Evolutionary conservation across 2,888 invertebrate species (phyloP), one percentile per base, ranked within the genome.

Genomic region (Syritta pipiens): DNA sequence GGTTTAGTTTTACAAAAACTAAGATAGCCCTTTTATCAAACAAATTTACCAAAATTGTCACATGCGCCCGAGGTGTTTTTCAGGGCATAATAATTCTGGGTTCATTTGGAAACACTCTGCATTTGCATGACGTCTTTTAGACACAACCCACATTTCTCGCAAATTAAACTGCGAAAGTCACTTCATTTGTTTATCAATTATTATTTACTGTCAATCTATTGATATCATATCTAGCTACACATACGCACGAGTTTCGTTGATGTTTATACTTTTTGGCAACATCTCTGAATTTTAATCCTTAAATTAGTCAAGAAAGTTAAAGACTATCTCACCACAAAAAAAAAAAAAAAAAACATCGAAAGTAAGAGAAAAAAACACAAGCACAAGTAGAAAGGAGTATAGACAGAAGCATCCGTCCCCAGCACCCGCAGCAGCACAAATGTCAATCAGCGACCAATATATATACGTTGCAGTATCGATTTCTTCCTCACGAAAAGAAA

Each of bases 401-500:
- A 60, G 42, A 35, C 37, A 48, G 69, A 20, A 65, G 57, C 71
- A 71, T 40, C 42, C 57, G 26, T 42, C 72, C 57, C 65, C 44
- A 37, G 49, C 42, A 65, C 32, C 59, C 40, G 12, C 30, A 53
- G 49, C 51, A 67, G 32, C 46, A 62, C 67, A 67, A 71, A 77
- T 65, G 77, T 77, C 77, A 77, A 76, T 76, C 76, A 77, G 24
- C 59, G 32, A 59, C 59, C 53, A 72, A 60, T n/a, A 32, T 63
- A 76, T 59, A 71, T 79, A 79, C 72, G 74, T 79, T 79, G 72
- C 67, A 68, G 74, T 79, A 79, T 79, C 79, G 79, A 79, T 79
- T 79, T 79, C 74, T 79, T 79, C 72, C 67, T 67, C 49, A 62
- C 60, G 19, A 69, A 9, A 40, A 74, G 22, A 57, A 62, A 67